Conservation (phyloP, 2,113 vertebrate genomes). For the Anolis carolinensis region DNA sequence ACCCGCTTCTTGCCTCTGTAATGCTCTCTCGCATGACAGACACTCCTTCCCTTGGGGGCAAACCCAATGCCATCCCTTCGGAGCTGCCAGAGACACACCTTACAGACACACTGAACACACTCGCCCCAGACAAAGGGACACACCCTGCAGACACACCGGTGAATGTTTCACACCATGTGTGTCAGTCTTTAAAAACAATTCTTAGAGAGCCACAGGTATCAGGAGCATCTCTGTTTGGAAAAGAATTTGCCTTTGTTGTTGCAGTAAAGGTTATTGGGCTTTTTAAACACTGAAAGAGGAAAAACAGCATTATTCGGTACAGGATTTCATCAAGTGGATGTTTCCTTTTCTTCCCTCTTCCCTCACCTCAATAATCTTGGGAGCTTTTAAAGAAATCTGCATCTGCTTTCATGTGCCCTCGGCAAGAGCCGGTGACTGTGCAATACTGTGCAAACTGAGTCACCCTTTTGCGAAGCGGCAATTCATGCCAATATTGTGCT, state of each 20-base stretch:
- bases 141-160: constrained; percentile 12
- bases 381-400: neutral
- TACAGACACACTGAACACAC: neutral
- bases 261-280: neutral
- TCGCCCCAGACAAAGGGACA: constrained; percentile 29
- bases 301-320: neutral
- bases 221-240: neutral
- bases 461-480: too few species aligned
- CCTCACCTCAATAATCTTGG: neutral
- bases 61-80: neutral
- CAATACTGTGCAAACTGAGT: neutral
- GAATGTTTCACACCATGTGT: neutral
- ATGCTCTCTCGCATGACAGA: neutral
- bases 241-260: neutral
- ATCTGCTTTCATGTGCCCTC: neutral
- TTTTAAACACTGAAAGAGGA: neutral
- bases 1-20: neutral
- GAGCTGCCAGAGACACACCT: neutral
- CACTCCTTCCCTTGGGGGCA: neutral
- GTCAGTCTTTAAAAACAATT: neutral
- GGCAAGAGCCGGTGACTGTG: neutral
- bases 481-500: neutral
- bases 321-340: neutral
- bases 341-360: neutral
- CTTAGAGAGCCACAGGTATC: neutral